A percentile compares a stretch with the other conserved stretches of the same genome.
phyloP scores from a whole-genome alignment of 2,113 vertebrate genomes.

The Lycocorax pyrrhopterus region DNA sequence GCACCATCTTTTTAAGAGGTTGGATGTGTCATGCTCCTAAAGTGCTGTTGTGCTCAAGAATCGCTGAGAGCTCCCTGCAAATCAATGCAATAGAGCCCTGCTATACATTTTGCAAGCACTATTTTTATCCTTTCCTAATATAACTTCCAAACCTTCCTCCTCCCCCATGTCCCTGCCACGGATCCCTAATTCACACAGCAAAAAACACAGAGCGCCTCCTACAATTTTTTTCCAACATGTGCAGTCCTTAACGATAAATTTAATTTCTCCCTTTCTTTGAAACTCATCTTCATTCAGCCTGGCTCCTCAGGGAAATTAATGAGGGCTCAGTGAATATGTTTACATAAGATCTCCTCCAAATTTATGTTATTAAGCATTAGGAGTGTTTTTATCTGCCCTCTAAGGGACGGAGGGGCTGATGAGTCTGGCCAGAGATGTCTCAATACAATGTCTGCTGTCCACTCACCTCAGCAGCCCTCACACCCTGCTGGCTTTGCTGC shows the following conservation, averaged over 20 bases:
- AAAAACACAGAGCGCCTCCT: not conserved
- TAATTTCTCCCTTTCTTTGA: slow-evolving; percentile 25
- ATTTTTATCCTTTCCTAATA: slow-evolving; percentile 23
- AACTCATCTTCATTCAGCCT: slow-evolving; percentile 29
- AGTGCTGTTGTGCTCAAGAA: not conserved
- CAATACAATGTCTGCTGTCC: not conserved
- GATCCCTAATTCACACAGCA: not conserved
- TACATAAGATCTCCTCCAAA: slow-evolving; percentile 42
- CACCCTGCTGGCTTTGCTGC: not conserved
- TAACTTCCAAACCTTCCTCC: slow-evolving; percentile 8
- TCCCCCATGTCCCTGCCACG: not conserved
- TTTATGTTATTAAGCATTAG: slow-evolving; percentile 30
- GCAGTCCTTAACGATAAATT: slow-evolving; percentile 8
- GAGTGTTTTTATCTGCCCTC: slow-evolving; percentile 15
- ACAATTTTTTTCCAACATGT: not conserved
- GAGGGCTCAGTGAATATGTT: slow-evolving; percentile 21
- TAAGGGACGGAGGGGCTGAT: not conserved
- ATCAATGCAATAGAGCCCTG: not conserved
- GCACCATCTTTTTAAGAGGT: not conserved
- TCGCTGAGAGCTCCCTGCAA: not conserved
- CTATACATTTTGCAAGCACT: not conserved
- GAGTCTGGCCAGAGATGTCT: not conserved
- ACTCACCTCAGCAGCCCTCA: rapidly evolving
- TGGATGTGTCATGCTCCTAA: not conserved
- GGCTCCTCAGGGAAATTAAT: slow-evolving; percentile 51